Conservation (phyloP, 30 jellyfish, hydroid and myxozoan species). For the Turritopsis rubra region DNA sequence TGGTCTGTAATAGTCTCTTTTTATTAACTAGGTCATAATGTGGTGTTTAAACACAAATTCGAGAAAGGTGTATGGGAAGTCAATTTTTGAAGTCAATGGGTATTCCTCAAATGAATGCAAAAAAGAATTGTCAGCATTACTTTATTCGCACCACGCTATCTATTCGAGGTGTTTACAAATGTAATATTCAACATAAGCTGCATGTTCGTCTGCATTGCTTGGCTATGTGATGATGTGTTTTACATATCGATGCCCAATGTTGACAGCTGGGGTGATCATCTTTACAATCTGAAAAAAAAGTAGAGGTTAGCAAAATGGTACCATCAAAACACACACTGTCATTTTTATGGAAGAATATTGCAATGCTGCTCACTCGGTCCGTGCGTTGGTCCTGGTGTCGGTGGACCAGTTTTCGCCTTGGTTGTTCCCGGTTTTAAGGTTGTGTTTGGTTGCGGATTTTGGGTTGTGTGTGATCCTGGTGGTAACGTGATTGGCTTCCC, state of each 20-base stretch:
- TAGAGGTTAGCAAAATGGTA: not conserved
- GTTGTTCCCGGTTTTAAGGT: not conserved
- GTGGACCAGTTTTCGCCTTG: not conserved
- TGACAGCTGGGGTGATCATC: not conserved
- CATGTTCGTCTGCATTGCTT: not conserved
- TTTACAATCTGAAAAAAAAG: not conserved
- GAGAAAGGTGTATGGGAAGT: no score
- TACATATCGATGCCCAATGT: not conserved
- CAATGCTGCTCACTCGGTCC: not conserved
- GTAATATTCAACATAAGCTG: not conserved
- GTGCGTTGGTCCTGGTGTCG: not conserved
- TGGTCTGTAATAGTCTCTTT: no score
- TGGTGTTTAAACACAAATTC: no score
- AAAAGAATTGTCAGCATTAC: no score
- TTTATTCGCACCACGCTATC: not conserved
- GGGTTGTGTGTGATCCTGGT: constrained; percentile 49
- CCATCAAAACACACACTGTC: not conserved
- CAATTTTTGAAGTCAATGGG: no score
- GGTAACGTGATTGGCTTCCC: constrained; percentile 83
- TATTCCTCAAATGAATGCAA: no score
- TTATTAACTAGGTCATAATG: no score
- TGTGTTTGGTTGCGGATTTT: not conserved
- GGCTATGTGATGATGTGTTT: not conserved
- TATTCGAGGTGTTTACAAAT: not conserved
- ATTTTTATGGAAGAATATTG: not conserved